Evolutionary conservation across 1,140 invertebrate genomes (phyloP).

Genomic region (Sinella curviseta): DNA sequence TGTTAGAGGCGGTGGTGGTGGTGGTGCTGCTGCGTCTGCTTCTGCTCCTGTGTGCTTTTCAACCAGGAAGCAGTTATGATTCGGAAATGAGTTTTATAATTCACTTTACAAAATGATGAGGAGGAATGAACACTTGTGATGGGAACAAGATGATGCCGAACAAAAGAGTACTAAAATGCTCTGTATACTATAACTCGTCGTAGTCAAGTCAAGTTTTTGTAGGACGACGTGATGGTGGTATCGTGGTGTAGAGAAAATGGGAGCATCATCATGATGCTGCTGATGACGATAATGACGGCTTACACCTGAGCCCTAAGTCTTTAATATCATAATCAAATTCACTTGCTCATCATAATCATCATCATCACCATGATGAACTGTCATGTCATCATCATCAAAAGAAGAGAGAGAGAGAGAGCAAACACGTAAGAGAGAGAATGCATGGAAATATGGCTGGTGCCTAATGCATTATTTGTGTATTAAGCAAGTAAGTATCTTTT

Average conservation of each 20-base stretch:
- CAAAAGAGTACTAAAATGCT: no score
- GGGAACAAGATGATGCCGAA: no score
- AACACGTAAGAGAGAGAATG: no score
- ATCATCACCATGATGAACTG: constrained; percentile 3
- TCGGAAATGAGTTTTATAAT: constrained; percentile 18
- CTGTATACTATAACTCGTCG: no score
- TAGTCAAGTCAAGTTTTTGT: no score
- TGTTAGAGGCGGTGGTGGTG: no score
- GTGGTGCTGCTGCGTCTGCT: not conserved
- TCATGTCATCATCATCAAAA: constrained; percentile 7
- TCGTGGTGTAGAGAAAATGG: not conserved
- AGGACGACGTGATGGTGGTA: not conserved
- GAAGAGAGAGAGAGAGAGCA: not conserved
- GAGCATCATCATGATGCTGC: no score
- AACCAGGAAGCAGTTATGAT: not conserved
- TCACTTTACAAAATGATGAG: constrained; percentile 14
- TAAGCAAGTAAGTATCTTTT: no score
- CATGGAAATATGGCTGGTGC: no score
- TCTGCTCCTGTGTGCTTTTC: not conserved
- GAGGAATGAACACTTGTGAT: not conserved
- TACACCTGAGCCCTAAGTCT: constrained; percentile 12
- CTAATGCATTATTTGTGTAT: no score
- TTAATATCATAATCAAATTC: constrained; percentile 19
- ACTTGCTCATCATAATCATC: no score
- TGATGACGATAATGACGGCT: constrained; percentile 11